Percentiles rank a stretch among this genome's conserved stretches.
These are phyloP conservation scores for Watsonalla cultraria DNA, from an alignment of 2,888 invertebrate species.

Conservation along the genomic window DNA sequence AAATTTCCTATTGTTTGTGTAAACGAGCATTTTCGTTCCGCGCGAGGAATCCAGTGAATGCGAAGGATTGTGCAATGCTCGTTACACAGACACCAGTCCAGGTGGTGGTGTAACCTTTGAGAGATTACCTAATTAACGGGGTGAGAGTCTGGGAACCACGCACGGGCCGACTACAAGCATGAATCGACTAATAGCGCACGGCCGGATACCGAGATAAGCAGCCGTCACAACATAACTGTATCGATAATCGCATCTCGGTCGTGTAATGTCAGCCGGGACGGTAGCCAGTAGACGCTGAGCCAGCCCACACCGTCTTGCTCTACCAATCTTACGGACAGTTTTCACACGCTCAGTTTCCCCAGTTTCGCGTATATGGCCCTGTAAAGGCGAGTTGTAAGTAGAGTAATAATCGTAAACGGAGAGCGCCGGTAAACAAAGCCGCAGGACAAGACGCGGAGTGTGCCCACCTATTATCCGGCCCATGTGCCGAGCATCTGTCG, in stretches of 20 bases:
- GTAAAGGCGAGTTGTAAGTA: slow-evolving; percentile 34
- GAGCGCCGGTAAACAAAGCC: slow-evolving; percentile 43
- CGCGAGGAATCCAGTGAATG: slow-evolving; percentile 38
- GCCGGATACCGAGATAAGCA: slow-evolving; percentile 53
- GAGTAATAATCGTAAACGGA: slow-evolving; percentile 46
- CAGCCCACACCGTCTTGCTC: slow-evolving; percentile 50
- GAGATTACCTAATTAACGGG: slow-evolving; percentile 50
- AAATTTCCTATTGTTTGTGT: slow-evolving; percentile 50
- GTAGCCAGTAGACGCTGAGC: slow-evolving; percentile 42
- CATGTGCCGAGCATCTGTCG: slow-evolving; percentile 75
- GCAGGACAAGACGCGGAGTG: slow-evolving; percentile 54
- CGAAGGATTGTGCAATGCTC: slow-evolving; percentile 42
- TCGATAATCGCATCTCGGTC: slow-evolving; percentile 65
- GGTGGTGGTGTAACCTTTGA: slow-evolving; percentile 40
- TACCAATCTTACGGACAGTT: slow-evolving; percentile 57
- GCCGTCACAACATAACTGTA: slow-evolving; percentile 69
- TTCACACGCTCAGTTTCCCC: slow-evolving; percentile 60
- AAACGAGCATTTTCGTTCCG: slow-evolving; percentile 45
- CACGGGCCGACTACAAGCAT: slow-evolving; percentile 30
- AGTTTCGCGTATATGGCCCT: slow-evolving; percentile 33
- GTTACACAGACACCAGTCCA: slow-evolving; percentile 37
- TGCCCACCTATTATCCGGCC: slow-evolving; percentile 57
- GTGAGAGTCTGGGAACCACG: slow-evolving; percentile 40
- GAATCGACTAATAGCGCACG: slow-evolving; percentile 53
- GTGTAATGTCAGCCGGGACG: slow-evolving; percentile 54